A percentile compares a stretch with the other conserved stretches of the same genome.
Conservation (phyloP, 2,113 vertebrate species). For the Petroica traversi region DNA sequence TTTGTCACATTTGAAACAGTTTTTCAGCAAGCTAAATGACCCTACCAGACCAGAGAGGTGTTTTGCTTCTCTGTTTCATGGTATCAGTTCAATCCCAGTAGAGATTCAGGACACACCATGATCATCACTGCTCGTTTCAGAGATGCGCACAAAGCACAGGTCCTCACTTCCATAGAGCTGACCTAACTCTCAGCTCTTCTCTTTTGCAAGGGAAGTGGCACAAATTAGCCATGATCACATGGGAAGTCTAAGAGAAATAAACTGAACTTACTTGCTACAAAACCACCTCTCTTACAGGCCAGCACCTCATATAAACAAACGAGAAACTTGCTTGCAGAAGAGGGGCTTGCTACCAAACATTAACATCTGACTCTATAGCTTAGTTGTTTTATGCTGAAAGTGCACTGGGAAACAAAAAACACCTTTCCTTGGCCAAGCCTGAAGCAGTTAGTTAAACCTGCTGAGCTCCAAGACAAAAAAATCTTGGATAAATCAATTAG, state of each 20-base stretch:
- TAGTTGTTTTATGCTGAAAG: background rate
- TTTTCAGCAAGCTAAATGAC: background rate
- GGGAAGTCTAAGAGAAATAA: background rate
- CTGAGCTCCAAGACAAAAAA: background rate
- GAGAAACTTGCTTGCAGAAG: background rate
- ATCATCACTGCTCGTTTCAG: background rate
- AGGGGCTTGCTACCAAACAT: background rate
- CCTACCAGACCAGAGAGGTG: background rate
- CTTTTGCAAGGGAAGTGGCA: background rate
- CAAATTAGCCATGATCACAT: background rate
- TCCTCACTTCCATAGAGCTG: background rate
- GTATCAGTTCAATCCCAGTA: background rate
- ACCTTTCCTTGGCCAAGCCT: background rate
- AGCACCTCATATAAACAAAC: background rate
- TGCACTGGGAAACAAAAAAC: background rate
- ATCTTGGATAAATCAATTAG: background rate
- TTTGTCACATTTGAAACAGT: background rate
- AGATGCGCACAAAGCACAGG: background rate
- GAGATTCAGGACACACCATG: background rate
- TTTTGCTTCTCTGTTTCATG: background rate
- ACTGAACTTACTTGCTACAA: background rate
- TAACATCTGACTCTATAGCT: background rate
- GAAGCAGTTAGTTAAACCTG: background rate
- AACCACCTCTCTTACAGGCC: background rate
- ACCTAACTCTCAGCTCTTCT: background rate